These are phyloP conservation scores for Tachina grossa DNA, from an alignment of 2,888 invertebrate genomes.

Conservation along the genomic window DNA sequence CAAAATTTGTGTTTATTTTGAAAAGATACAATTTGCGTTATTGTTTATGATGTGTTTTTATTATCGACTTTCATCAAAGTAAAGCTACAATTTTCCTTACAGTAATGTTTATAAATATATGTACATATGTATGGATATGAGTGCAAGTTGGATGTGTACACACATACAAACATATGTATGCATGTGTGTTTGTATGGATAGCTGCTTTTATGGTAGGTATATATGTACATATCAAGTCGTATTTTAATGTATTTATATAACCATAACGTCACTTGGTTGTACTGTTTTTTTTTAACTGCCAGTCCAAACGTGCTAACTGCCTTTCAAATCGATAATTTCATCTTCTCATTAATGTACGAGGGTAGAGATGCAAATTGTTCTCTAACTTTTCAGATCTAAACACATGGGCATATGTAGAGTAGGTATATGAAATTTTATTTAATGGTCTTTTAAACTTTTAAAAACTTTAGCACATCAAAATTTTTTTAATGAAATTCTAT, in stretches of 20 bases:
- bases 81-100: slow-evolving; percentile 51
- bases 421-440: neutral
- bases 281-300: slow-evolving; percentile 47
- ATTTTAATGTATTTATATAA: slow-evolving; percentile 68
- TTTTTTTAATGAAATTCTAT: too few species aligned
- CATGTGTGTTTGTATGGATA: neutral
- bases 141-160: neutral
- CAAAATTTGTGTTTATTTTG: slow-evolving; percentile 56
- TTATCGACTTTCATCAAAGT: slow-evolving; percentile 55
- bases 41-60: slow-evolving; percentile 35
- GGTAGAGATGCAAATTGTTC: neutral
- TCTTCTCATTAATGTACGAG: slow-evolving; percentile 23
- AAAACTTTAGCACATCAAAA: too few species aligned
- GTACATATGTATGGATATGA: neutral
- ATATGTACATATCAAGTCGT: too few species aligned
- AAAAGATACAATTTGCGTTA: slow-evolving; percentile 51
- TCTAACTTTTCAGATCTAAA: neutral
- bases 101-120: slow-evolving; percentile 38
- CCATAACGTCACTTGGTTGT: slow-evolving; percentile 65
- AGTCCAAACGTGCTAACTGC: slow-evolving; percentile 66
- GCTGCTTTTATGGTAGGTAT: too few species aligned
- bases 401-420: neutral
- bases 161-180: neutral
- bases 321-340: slow-evolving; percentile 66
- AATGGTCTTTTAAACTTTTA: too few species aligned